Conservation (phyloP, 37 sponge, comb jelly and placozoan species). For the Petrosia ficiformis region DNA sequence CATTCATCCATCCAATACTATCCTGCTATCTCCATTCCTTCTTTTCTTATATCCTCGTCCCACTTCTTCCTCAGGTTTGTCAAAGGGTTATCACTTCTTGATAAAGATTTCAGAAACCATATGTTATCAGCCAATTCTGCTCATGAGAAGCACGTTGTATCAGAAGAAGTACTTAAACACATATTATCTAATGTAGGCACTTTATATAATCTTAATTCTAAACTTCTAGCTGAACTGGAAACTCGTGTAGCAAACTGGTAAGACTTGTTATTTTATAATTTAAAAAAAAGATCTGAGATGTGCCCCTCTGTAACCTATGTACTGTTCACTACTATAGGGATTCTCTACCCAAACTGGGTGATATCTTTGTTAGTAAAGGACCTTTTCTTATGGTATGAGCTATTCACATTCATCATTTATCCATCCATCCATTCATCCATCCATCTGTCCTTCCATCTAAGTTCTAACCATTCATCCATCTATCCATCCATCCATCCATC, state of each 20-base stretch:
- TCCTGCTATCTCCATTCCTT: too few species aligned
- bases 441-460: not conserved
- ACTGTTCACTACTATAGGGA: constrained; percentile 31
- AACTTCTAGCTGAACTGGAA: constrained; percentile 65
- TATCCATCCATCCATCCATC: constrained; percentile 1
- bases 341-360: constrained; percentile 60
- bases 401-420: too few species aligned
- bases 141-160: constrained; percentile 62
- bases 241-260: constrained; percentile 63
- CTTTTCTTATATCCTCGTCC: too few species aligned
- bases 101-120: constrained; percentile 57
- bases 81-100: constrained; percentile 56
- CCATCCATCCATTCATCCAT: constrained; percentile 2
- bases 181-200: constrained; percentile 66
- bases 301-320: not conserved
- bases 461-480: not conserved
- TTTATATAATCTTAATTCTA: constrained; percentile 56
- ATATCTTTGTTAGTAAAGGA: constrained; percentile 56
- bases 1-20: too few species aligned
- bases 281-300: not conserved
- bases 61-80: constrained; percentile 68
- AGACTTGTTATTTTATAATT: too few species aligned
- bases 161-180: constrained; percentile 56
- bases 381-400: constrained; percentile 59
- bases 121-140: constrained; percentile 53